Evolutionary conservation across 1,140 invertebrate genomes (phyloP).

Genomic region (Pollicipes pollicipes): DNA sequence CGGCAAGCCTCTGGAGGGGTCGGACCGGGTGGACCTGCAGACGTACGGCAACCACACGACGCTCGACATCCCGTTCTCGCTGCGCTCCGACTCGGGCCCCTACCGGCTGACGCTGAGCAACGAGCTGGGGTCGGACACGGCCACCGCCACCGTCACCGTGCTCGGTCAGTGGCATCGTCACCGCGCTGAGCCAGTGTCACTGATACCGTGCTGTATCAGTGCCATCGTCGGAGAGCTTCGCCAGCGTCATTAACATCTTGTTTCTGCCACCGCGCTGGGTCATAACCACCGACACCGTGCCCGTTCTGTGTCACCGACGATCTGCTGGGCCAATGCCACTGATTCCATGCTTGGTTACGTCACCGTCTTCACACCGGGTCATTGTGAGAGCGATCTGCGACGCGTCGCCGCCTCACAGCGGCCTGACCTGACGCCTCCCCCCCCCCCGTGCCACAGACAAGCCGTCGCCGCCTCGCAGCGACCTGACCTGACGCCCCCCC

Average conservation of each 20-base stretch:
- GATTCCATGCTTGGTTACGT: too few species aligned
- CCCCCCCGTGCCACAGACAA: slow-evolving; percentile 36
- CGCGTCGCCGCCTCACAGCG: too few species aligned
- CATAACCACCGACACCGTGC: too few species aligned
- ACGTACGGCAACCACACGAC: slow-evolving; percentile 53
- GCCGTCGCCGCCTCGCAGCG: slow-evolving; percentile 69
- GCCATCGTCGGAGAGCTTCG: slow-evolving; percentile 71
- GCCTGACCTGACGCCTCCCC: too few species aligned
- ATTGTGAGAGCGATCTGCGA: too few species aligned
- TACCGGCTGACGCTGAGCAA: slow-evolving; percentile 72
- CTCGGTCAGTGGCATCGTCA: slow-evolving; percentile 69
- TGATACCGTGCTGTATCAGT: slow-evolving; percentile 64
- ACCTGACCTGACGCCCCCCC: too few species aligned
- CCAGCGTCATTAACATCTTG: too few species aligned
- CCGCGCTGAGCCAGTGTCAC: slow-evolving; percentile 64
- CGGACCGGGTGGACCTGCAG: slow-evolving; percentile 47
- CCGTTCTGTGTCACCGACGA: too few species aligned
- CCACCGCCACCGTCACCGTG: slow-evolving; percentile 69
- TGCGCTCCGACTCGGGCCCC: slow-evolving; percentile 58
- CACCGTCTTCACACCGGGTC: too few species aligned
- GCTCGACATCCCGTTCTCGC: slow-evolving; percentile 70
- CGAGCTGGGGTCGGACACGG: slow-evolving; percentile 57
- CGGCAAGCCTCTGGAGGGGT: slow-evolving; percentile 45
- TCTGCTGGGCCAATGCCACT: too few species aligned
- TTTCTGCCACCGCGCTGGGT: too few species aligned